These are phyloP conservation scores for Sibirionetta formosa DNA, from an alignment of 2,797 vertebrate genomes.

Conservation along the genomic window DNA sequence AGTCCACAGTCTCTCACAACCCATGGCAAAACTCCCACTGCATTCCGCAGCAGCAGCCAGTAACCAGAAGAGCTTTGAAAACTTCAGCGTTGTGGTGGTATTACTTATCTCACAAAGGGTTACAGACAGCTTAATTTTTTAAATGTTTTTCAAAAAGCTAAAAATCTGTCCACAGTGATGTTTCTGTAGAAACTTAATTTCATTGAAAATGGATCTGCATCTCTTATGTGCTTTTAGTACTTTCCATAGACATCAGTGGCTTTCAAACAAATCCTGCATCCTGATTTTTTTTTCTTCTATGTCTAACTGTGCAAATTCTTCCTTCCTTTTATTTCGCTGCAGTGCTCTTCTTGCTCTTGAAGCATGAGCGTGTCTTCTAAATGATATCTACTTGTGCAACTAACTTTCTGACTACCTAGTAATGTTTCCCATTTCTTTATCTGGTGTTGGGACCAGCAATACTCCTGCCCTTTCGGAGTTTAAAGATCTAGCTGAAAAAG, in stretches of 20 bases:
- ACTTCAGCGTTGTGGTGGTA: background rate
- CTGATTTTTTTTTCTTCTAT: background rate
- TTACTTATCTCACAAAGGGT: background rate
- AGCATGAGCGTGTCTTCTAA: background rate
- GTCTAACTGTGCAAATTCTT: background rate
- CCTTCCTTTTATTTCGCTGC: background rate
- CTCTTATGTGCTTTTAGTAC: background rate
- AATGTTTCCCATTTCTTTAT: background rate
- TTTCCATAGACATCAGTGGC: background rate
- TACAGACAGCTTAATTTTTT: background rate
- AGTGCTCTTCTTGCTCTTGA: background rate
- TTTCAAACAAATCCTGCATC: background rate
- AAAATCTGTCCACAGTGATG: background rate
- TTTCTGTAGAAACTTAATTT: background rate
- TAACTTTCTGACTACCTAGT: background rate
- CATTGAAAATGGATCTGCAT: background rate
- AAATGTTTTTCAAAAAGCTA: background rate
- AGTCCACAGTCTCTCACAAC: background rate
- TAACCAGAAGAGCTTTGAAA: too few species aligned
- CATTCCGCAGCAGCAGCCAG: background rate
- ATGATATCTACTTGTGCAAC: background rate
- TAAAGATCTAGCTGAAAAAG: background rate
- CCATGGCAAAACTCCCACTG: background rate
- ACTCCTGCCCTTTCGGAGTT: background rate
- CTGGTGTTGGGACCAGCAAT: background rate